A percentile compares a stretch with the other conserved stretches of the same genome.
Evolutionary conservation across 2,113 vertebrate species (phyloP).

Genomic region (Lepisosteus oculatus): DNA sequence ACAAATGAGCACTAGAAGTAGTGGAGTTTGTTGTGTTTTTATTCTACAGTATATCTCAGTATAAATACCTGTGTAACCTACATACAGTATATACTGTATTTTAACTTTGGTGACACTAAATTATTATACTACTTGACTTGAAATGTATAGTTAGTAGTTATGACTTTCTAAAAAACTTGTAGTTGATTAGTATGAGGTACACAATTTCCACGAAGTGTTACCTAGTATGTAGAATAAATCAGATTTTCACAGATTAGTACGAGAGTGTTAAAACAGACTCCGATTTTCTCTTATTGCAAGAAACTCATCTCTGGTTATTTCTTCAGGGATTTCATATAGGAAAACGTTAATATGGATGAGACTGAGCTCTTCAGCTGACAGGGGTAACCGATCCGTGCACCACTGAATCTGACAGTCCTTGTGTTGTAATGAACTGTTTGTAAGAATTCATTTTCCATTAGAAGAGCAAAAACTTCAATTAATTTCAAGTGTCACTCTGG

Average conservation of each 20-base stretch:
- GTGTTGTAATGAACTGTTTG: background rate
- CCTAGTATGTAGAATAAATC: too few relatives aligned
- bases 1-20: too few relatives aligned
- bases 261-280: background rate
- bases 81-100: too few relatives aligned
- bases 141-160: too few relatives aligned
- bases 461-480: background rate
- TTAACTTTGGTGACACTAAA: too few relatives aligned
- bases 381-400: background rate
- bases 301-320: background rate
- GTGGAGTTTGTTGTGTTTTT: too few relatives aligned
- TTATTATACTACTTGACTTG: too few relatives aligned
- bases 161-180: too few relatives aligned
- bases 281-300: background rate
- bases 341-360: conserved; percentile 12
- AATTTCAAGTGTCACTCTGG: background rate
- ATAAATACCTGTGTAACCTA: too few relatives aligned
- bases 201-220: too few relatives aligned
- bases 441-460: background rate
- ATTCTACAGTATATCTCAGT: too few relatives aligned
- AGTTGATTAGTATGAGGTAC: too few relatives aligned
- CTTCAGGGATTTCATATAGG: background rate
- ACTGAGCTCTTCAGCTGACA: background rate
- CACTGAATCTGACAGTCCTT: background rate
- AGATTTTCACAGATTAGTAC: background rate